Base-by-base conservation (phyloP, 1,140 invertebrate species). In the Muscidifurax raptorellus region DNA sequence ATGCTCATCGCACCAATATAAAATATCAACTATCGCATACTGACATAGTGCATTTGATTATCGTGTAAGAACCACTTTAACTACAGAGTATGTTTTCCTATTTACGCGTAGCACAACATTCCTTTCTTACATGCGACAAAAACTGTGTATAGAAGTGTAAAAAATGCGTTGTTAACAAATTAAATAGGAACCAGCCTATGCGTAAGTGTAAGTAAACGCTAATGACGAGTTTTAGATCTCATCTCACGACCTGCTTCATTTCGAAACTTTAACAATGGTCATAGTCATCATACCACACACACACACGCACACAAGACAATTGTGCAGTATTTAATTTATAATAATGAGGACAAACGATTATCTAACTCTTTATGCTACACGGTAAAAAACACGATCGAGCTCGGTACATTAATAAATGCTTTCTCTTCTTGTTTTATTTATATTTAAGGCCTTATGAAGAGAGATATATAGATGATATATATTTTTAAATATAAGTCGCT, bases 151-250 rank as follows among this genome's bases (percentile, higher is more conserved):
- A 13, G 40, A 32, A 52, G 30, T 30, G 13, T 30, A 78, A 77
- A 80, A 85, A 85, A 82, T 81, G 66, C 28, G 27, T 82, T n/a
- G 22, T 74, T 40, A 85, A 88, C 67, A 88, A 89, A 72, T 87
- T 76, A 84, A 86, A 88, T 88, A 91, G 88, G 86, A 90, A 88
- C 88, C 89, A 91, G 88, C 86, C 88, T 91, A 91, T 84, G 47
- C 47, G 96, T 75, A 80, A 47, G 64, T 85, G 52, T 66, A 74
- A 36, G 52, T 84, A 64, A 80, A 84, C 67, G 13, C 78, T 77
- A 71, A 79, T 52, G 28, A 76, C 13, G 30, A 75, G 52, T 25
- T 66, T 18, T 30, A 30, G 69, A 28, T 40, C 44, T 82, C 52
- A 3, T 36, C 69, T 75, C 40, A 91, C 96, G 96, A 71, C 28